phyloP scores from a whole-genome alignment of 1,140 invertebrate genomes.

The Drosophila kikkawai region DNA sequence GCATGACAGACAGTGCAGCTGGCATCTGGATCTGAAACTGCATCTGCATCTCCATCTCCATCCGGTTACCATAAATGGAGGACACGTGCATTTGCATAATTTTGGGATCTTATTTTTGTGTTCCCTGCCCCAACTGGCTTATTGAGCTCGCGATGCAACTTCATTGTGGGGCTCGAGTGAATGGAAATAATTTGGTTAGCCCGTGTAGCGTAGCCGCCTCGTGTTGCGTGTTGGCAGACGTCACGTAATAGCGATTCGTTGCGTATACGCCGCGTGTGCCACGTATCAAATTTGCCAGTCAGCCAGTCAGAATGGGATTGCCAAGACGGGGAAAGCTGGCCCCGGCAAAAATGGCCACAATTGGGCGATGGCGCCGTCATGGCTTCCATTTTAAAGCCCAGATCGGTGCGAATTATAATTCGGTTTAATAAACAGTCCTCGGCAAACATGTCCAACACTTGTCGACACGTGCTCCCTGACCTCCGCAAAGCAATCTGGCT shows the following conservation, averaged over 20 bases:
- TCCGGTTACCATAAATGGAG: neutral
- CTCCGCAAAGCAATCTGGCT: constrained; percentile 68
- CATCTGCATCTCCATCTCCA: neutral
- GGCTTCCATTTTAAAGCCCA: constrained; percentile 21
- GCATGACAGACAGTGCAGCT: constrained; percentile 6
- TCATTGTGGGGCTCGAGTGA: constrained; percentile 9
- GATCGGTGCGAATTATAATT: constrained; percentile 58
- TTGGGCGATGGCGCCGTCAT: constrained; percentile 10
- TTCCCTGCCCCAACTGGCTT: neutral
- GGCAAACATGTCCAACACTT: constrained; percentile 37
- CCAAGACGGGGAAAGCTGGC: neutral
- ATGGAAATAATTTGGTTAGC: constrained; percentile 71
- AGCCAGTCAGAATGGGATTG: neutral
- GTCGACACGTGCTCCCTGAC: constrained; percentile 62
- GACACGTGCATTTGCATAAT: constrained; percentile 7
- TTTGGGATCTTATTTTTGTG: neutral
- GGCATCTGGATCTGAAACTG: neutral
- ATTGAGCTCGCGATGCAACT: constrained; percentile 21
- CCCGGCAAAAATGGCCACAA: constrained; percentile 9
- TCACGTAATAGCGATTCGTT: constrained; percentile 39
- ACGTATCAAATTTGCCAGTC: constrained; percentile 32
- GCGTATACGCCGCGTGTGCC: constrained; percentile 38
- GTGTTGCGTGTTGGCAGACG: constrained; percentile 33
- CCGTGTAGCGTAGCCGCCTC: constrained; percentile 7
- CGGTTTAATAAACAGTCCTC: constrained; percentile 68